Evolutionary conservation across 2,888 invertebrate genomes (phyloP).

Genomic region (Pogonocherus hispidulus): DNA sequence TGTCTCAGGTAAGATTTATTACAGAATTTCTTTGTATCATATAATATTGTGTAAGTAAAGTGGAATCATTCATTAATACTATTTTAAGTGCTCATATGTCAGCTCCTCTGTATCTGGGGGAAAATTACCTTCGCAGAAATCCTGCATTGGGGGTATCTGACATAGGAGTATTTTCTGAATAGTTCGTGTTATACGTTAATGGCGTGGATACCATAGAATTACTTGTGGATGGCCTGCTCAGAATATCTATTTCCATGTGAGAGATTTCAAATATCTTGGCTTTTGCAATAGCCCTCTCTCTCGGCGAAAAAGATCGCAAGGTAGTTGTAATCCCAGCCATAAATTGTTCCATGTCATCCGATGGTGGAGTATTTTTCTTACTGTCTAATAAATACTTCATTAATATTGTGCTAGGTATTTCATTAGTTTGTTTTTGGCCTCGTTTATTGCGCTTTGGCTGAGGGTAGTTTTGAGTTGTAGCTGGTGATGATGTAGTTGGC

Average conservation of each 20-base stretch:
- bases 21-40: background rate
- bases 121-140: background rate
- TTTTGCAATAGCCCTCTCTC: conserved; percentile 1
- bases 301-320: background rate
- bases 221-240: background rate
- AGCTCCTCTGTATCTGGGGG: background rate
- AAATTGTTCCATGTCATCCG: background rate
- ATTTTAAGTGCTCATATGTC: background rate
- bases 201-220: background rate
- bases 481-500: background rate
- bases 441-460: background rate
- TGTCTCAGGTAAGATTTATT: conserved; percentile 1
- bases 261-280: background rate
- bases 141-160: background rate
- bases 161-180: background rate
- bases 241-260: background rate
- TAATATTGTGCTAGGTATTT: background rate
- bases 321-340: background rate
- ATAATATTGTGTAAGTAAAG: background rate
- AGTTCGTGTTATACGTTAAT: background rate
- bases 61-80: background rate
- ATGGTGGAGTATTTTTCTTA: background rate
- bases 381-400: background rate
- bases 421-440: background rate
- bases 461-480: background rate